Evolutionary conservation across 2,113 vertebrate species (phyloP).

Genomic region (Mustela lutreola): DNA sequence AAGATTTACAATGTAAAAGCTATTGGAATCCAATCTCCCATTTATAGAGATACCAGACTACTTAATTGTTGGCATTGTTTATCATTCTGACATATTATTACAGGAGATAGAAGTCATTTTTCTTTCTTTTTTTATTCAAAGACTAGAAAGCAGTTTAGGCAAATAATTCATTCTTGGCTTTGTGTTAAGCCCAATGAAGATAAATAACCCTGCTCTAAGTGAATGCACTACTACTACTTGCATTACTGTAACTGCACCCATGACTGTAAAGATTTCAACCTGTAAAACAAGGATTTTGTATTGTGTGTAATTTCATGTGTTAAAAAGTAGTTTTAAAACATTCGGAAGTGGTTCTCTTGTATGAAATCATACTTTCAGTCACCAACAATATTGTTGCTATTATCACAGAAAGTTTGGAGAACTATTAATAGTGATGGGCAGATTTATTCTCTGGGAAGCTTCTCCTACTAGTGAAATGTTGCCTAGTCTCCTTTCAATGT

Average conservation of each 20-base stretch:
- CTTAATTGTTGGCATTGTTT: conserved; percentile 63
- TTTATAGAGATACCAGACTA: conserved; percentile 60
- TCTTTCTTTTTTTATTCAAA: conserved; percentile 56
- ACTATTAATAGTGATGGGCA: background rate
- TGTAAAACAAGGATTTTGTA: conserved; percentile 55
- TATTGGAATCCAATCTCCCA: conserved; percentile 56
- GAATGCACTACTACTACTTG: conserved; percentile 62
- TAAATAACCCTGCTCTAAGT: conserved; percentile 54
- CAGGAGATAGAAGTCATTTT: conserved; percentile 60
- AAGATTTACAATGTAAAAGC: conserved; percentile 58
- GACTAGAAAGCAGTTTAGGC: conserved; percentile 59
- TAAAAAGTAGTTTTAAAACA: conserved; percentile 61
- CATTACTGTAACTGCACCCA: conserved; percentile 67
- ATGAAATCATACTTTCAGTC: conserved; percentile 55
- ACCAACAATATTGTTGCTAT: background rate
- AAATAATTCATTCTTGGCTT: conserved; percentile 68
- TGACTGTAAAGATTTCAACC: conserved; percentile 63
- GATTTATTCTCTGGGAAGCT: background rate
- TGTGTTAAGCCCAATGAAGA: conserved; percentile 57
- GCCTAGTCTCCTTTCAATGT: background rate
- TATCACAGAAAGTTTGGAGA: conserved; percentile 23
- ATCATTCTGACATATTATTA: conserved; percentile 67
- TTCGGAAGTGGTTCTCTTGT: conserved; percentile 60
- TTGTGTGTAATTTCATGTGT: conserved; percentile 67
- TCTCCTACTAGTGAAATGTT: background rate